Base-by-base conservation (phyloP, 2,888 invertebrate species). In the Athetis lepigone region DNA sequence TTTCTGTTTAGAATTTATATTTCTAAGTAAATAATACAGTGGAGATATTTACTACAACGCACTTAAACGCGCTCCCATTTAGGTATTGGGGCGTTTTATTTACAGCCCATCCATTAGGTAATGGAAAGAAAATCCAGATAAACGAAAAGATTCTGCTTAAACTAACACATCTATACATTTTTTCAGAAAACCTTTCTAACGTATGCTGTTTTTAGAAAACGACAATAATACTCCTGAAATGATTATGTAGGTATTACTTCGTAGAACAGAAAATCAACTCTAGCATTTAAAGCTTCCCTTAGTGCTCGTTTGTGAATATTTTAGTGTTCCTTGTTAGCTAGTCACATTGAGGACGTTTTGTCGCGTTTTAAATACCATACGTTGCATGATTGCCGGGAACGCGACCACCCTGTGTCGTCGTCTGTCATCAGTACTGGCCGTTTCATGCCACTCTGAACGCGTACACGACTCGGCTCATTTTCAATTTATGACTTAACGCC, bases 401-500 rank as follows among this genome's bases (percentile, higher is more conserved):
- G 27, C 39, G 79, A 76, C 83, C 83, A 83, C 82, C 83, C 81
- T 69, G 82, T 64, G 65, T 51, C 77, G 67, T 70, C 63, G 78
- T 77, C 80, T 84, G 81, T 85, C 88, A 83, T 84, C 84, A 82
- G 74, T 51, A 56, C 70, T 71, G 67, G 76, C 61, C 65, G 69
- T 75, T 77, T 77, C 77, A 77, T 70, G 81, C 72, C 77, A 80
- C 72, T 80, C 79, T 70, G 73, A 71, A 70, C 73, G 73, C 69
- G 58, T 77, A 69, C 66, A 79, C 74, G 69, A 71, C 55, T 71
- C 74, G 64, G 68, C 73, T 77, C 80, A 82, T 85, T 74, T 82
- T 77, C 61, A 77, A 85, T 87, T 86, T 83, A 85, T 77, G 79
- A 75, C 71, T 66, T 83, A 78, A 80, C 83, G 81, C 79, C 71